phyloP scores from a whole-genome alignment of 2,888 invertebrate species.

The Panopea generosa region DNA sequence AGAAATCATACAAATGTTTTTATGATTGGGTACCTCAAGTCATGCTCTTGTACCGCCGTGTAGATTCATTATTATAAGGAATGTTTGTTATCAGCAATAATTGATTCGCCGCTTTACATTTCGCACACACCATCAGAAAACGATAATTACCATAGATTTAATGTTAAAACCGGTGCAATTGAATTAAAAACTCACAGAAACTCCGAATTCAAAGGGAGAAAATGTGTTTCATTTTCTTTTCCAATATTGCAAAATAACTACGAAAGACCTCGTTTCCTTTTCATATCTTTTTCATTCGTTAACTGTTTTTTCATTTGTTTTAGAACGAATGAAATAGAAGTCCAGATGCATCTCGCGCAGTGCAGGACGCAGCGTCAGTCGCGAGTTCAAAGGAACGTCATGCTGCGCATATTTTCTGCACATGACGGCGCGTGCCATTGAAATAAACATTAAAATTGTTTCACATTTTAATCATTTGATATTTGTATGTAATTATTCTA shows the following conservation, averaged over 20 bases:
- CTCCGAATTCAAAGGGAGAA: conserved; percentile 31
- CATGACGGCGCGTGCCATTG: conserved; percentile 39
- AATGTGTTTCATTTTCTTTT: conserved; percentile 16
- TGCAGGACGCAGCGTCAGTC: conserved; percentile 28
- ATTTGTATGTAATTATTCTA: conserved; percentile 45
- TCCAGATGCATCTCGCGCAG: conserved; percentile 37
- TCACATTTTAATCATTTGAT: conserved; percentile 52
- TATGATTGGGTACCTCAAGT: conserved; percentile 38
- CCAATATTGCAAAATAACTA: conserved; percentile 28
- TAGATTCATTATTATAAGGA: conserved; percentile 40
- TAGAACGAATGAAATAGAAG: not conserved
- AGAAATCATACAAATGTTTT: conserved; percentile 34
- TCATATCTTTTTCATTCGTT: conserved; percentile 25
- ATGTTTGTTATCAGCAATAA: conserved; percentile 55
- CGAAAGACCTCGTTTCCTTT: not conserved
- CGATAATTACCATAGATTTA: conserved; percentile 27
- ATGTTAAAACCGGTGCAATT: conserved; percentile 43
- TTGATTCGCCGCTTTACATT: conserved; percentile 43
- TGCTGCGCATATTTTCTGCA: conserved; percentile 43
- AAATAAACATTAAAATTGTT: conserved; percentile 57
- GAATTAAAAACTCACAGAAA: conserved; percentile 40
- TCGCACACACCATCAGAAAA: conserved; percentile 26
- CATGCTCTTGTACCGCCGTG: conserved; percentile 18
- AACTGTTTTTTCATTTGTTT: conserved; percentile 25
- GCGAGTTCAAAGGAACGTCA: conserved; percentile 52